Conservation (phyloP, 2,797 vertebrate genomes). For the Limnodromus scolopaceus region DNA sequence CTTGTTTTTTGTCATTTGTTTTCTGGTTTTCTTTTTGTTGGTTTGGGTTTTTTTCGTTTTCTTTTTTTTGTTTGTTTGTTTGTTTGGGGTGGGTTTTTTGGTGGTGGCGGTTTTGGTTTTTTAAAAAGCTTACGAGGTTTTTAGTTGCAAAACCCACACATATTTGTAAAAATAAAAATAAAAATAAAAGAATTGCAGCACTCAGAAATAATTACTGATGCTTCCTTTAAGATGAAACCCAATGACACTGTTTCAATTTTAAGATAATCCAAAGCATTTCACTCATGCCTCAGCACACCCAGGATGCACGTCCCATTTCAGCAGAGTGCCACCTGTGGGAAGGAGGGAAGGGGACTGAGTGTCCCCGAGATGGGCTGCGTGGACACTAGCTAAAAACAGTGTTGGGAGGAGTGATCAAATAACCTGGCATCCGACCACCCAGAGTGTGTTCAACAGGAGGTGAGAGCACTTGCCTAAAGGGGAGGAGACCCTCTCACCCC, state of each 20-base stretch:
- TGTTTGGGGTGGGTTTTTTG: no score
- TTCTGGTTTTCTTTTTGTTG: not conserved
- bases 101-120: not conserved
- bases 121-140: not conserved
- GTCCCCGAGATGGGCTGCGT: not conserved
- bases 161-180: not conserved
- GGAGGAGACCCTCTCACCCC: accelerated
- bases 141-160: not conserved
- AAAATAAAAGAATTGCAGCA: not conserved
- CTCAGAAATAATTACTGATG: not conserved
- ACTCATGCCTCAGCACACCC: not conserved
- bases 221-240: not conserved
- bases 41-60: no score
- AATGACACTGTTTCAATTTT: not conserved
- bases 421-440: accelerated
- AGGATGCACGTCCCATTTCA: not conserved
- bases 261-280: not conserved
- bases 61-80: no score
- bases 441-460: not conserved
- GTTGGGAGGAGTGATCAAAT: not conserved
- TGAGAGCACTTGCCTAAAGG: not conserved
- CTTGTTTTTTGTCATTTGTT: accelerated
- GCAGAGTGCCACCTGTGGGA: not conserved
- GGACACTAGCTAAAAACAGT: not conserved
- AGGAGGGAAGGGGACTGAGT: not conserved